phyloP scores from a whole-genome alignment of 2,888 invertebrate species.

The Spodoptera littoralis region DNA sequence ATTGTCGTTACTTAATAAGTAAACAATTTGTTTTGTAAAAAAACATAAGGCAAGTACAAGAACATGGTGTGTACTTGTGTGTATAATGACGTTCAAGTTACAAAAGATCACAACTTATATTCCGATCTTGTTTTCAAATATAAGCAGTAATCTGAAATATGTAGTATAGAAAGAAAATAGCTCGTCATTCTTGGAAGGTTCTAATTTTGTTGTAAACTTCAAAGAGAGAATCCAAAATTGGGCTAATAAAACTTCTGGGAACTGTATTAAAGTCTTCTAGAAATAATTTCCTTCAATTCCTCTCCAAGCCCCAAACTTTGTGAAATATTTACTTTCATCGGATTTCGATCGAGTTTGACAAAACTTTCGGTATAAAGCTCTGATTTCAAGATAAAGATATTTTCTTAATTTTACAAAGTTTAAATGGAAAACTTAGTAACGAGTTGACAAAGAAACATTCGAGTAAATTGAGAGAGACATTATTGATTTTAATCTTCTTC shows the following conservation, averaged over 20 bases:
- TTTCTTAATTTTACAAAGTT: constrained; percentile 7
- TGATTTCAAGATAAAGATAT: constrained; percentile 10
- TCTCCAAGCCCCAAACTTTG: constrained; percentile 13
- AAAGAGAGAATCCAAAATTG: constrained; percentile 6
- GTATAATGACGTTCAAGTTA: too few species aligned
- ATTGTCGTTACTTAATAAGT: too few species aligned
- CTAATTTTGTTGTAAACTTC: not conserved
- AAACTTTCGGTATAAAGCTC: constrained; percentile 20
- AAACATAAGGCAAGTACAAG: too few species aligned
- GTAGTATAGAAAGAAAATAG: too few species aligned
- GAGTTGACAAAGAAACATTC: constrained; percentile 7
- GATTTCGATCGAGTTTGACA: constrained; percentile 1
- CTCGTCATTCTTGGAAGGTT: too few species aligned
- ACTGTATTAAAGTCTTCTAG: not conserved
- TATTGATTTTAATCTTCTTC: too few species aligned
- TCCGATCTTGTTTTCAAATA: too few species aligned
- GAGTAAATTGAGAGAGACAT: not conserved
- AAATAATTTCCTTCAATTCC: constrained; percentile 5
- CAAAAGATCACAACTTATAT: too few species aligned
- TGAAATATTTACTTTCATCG: constrained; percentile 17
- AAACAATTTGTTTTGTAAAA: too few species aligned
- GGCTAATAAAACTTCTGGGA: constrained; percentile 4
- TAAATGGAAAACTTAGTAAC: not conserved
- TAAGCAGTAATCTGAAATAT: too few species aligned
- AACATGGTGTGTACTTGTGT: too few species aligned